These are phyloP conservation scores for Bufo bufo DNA, from an alignment of 2,113 vertebrate species.

Conservation along the genomic window DNA sequence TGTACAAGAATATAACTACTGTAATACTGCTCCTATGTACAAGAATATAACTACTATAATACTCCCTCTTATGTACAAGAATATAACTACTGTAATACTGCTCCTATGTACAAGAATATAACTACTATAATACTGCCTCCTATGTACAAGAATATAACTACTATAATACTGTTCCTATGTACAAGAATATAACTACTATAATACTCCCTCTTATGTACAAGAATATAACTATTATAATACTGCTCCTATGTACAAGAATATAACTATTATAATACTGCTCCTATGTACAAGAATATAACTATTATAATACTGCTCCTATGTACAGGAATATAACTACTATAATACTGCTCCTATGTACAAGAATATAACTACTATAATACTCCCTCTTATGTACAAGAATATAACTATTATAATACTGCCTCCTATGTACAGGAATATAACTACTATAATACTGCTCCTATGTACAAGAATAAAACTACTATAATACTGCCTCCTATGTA, in stretches of 20 bases:
- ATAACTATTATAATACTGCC: too few relatives aligned
- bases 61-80: not conserved
- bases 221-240: constrained; percentile 3
- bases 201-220: not conserved
- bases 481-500: not conserved
- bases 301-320: not conserved
- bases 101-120: constrained; percentile 4
- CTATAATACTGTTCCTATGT: not conserved
- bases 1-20: not conserved
- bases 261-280: constrained; percentile 2
- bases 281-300: not conserved
- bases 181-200: not conserved
- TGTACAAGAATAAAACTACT: not conserved
- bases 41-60: constrained; percentile 9
- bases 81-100: not conserved
- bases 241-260: not conserved
- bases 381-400: too few relatives aligned
- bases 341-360: too few relatives aligned
- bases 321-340: too few relatives aligned
- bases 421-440: too few relatives aligned
- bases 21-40: not conserved
- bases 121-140: constrained; percentile 5
- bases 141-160: constrained; percentile 1
- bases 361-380: too few relatives aligned
- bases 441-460: not conserved